phyloP scores from a whole-genome alignment of 1,140 invertebrate genomes.

The Anthonomus grandis region DNA sequence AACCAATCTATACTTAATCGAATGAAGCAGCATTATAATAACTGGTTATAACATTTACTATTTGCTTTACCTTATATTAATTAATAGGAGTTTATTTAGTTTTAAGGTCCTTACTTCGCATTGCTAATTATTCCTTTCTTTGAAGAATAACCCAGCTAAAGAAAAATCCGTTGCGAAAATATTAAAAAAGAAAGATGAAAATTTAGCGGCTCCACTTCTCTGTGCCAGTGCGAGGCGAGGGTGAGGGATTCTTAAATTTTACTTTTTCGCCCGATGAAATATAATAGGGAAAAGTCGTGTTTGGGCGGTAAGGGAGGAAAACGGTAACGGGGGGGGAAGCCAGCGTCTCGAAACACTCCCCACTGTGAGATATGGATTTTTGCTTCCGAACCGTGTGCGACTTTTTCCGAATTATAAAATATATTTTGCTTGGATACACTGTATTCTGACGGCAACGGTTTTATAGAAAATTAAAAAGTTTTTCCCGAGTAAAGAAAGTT shows the following conservation, averaged over 20 bases:
- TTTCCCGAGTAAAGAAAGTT: too few species aligned
- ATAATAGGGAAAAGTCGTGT: too few species aligned
- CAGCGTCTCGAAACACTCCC: conserved; percentile 15
- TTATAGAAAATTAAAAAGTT: conserved; percentile 35
- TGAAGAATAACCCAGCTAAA: conserved; percentile 11
- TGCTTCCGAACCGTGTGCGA: conserved; percentile 42
- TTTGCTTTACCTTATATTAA: too few species aligned
- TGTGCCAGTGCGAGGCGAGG: conserved; percentile 32
- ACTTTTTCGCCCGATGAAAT: conserved; percentile 50
- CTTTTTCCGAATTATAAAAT: conserved; percentile 50
- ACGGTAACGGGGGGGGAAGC: background rate
- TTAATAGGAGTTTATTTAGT: too few species aligned
- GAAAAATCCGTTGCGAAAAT: conserved; percentile 14
- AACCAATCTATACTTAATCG: too few species aligned
- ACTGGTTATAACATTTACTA: too few species aligned
- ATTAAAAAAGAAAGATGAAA: conserved; percentile 29
- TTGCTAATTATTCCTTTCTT: too few species aligned
- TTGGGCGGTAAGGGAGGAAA: conserved; percentile 32
- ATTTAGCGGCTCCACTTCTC: conserved; percentile 34
- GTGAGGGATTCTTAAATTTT: conserved; percentile 50
- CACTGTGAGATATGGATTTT: conserved; percentile 49
- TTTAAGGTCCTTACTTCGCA: too few species aligned
- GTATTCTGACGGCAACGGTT: conserved; percentile 13
- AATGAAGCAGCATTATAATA: too few species aligned
- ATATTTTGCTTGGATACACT: conserved; percentile 31